These are phyloP conservation scores for Melanotaenia duboulayi DNA, from an alignment of 2,113 vertebrate genomes.

Conservation along the genomic window DNA sequence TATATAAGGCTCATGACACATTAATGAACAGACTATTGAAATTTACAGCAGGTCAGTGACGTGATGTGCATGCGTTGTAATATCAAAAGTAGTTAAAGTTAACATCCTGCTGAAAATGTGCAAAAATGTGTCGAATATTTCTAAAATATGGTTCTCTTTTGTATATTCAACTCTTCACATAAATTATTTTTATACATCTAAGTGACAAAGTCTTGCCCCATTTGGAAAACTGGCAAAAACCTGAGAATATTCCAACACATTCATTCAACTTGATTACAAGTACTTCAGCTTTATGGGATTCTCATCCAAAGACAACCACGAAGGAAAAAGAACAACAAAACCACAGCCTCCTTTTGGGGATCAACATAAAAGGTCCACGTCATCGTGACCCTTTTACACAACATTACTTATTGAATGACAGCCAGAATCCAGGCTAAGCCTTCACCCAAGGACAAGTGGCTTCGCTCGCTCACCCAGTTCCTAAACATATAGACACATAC, in stretches of 20 bases:
- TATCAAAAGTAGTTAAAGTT: background rate
- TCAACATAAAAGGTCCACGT: conserved; percentile 26
- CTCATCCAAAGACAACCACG: background rate
- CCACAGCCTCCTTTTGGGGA: conserved; percentile 40
- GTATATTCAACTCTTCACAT: background rate
- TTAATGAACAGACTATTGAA: conserved; percentile 1
- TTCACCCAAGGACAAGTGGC: conserved; percentile 71
- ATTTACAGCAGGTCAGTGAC: background rate
- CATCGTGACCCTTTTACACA: conserved; percentile 61
- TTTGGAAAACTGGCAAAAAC: conserved; percentile 1
- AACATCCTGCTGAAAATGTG: background rate
- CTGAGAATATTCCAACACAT: background rate
- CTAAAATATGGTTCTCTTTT: background rate
- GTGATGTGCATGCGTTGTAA: background rate
- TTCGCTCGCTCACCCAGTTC: conserved; percentile 33
- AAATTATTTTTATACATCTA: background rate
- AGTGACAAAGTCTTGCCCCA: background rate
- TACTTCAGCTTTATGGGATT: background rate
- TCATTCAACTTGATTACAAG: background rate
- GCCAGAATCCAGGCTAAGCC: conserved; percentile 57
- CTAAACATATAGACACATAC: conserved; percentile 17
- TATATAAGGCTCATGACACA: conserved; percentile 1
- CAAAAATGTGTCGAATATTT: background rate
- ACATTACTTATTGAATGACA: conserved; percentile 74
- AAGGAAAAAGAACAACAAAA: conserved; percentile 15